phyloP scores from a whole-genome alignment of 2,888 invertebrate genomes.

The Dicranocentrus wangi region DNA sequence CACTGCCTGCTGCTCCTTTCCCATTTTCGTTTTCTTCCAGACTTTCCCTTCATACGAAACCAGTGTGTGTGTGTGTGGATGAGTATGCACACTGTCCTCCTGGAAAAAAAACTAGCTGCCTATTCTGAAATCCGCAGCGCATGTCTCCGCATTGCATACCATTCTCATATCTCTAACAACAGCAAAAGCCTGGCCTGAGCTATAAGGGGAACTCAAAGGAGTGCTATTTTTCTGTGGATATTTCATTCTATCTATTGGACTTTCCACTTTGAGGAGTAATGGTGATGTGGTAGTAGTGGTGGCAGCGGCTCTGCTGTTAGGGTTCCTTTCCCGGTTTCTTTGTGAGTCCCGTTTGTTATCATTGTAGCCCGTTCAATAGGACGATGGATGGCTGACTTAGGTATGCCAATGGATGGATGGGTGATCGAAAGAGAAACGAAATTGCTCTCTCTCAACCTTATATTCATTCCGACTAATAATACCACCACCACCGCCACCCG shows the following conservation, averaged over 20 bases:
- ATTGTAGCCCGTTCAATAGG: background rate
- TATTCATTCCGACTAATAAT: conserved; percentile 44
- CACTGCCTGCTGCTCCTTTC: conserved; percentile 12
- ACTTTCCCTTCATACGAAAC: conserved; percentile 35
- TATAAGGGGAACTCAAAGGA: too few species aligned
- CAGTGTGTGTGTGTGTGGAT: background rate
- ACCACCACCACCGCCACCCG: conserved; percentile 7
- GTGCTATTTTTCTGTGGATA: conserved; percentile 7
- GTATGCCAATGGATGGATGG: conserved; percentile 41
- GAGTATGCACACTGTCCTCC: background rate
- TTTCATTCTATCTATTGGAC: background rate
- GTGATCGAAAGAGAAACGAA: conserved; percentile 51
- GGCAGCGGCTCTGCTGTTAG: conserved; percentile 34
- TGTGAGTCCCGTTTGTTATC: conserved; percentile 15
- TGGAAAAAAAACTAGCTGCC: conserved; percentile 19
- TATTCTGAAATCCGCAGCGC: conserved; percentile 40
- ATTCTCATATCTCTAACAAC: too few species aligned
- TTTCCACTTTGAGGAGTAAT: conserved; percentile 12
- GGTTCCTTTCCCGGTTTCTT: conserved; percentile 47
- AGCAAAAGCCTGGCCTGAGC: too few species aligned
- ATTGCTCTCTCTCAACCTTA: conserved; percentile 53
- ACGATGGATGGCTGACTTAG: conserved; percentile 29
- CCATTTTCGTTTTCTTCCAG: conserved; percentile 51
- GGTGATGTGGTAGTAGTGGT: conserved; percentile 4
- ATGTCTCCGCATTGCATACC: conserved; percentile 36